Base-by-base conservation (phyloP, 2,113 vertebrate species). In the Bubalus kerabau region DNA sequence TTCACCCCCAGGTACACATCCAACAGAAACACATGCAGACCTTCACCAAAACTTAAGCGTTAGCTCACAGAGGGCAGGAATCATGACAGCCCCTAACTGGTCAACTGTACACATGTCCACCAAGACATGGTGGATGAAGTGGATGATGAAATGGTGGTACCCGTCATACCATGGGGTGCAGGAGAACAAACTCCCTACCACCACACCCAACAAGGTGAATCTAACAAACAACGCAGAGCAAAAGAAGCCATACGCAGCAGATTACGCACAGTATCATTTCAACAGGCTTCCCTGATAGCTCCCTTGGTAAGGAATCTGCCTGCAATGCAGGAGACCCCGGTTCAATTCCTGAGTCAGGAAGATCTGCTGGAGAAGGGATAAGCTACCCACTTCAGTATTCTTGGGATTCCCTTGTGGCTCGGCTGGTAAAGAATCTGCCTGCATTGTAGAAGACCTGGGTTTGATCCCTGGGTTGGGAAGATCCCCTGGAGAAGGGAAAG, bases 191-290 rank as follows among this genome's bases (percentile, higher is more conserved):
- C 2, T 4, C 26, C 48, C 54, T 0, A 2, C 23, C 26, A 10
- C 24, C 12, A 59, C 13, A 9, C 13, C 17, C 36, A 7, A 67
- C 60, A 16, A 48, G 48, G 48, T 1, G 9, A 48, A 83, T 4
- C 23, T n/a, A 23, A 43, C 56, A 24, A 15, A 19, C 54, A 76
- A 36, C 0, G 52, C 8, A 13, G 7, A 23, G 40, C 5, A 43
- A 60, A 71, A 57, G 74, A 3, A 71, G 52, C n/a, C 36, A 57
- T n/a, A 28, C 8, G 3, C 2, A 1, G 11, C 0, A 2, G 30
- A 14, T 12, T 14, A 3, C 0, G 0, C 0, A n/a, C 0, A 8
- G 2, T 6, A 46, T 32, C 40, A 14, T 14, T 52, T 83, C 52
- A 56, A 1, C 17, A 40, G n/a, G n/a, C 67, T 40, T 40, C 67